Conservation (phyloP, 2,797 vertebrate genomes). For the Enteromius treurensis region DNA sequence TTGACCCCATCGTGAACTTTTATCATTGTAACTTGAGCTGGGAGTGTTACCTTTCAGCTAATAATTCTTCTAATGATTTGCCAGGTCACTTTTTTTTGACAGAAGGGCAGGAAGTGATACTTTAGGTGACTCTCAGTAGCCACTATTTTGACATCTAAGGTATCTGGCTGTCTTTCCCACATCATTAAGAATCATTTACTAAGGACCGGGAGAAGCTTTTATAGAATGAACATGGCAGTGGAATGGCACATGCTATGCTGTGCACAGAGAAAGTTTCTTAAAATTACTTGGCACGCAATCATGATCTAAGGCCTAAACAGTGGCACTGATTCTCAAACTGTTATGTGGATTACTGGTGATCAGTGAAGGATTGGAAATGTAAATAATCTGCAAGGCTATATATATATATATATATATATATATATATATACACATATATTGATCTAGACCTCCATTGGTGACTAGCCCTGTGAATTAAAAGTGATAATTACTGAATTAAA, state of each 20-base stretch:
- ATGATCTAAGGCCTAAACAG: background rate
- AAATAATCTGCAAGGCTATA: background rate
- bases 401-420: background rate
- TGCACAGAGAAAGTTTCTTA: conserved; percentile 17
- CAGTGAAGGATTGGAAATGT: background rate
- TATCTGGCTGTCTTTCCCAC: conserved; percentile 27
- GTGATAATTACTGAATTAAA: background rate
- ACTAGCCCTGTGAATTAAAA: background rate
- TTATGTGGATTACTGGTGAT: background rate
- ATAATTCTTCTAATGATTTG: conserved; percentile 46
- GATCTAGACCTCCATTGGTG: background rate
- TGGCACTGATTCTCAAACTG: conserved; percentile 10
- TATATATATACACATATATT: too few species aligned
- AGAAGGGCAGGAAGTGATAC: background rate
- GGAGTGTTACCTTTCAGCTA: conserved; percentile 30
- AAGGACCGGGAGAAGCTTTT: conserved; percentile 39
- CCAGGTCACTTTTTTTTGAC: conserved; percentile 38
- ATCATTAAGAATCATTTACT: conserved; percentile 23
- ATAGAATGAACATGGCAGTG: conserved; percentile 31
- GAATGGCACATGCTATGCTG: conserved; percentile 27
- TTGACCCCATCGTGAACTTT: background rate
- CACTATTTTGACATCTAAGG: conserved; percentile 10
- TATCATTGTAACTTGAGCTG: conserved; percentile 26
- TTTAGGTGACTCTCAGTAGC: conserved; percentile 14
- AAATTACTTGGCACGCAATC: conserved; percentile 16